phyloP scores from a whole-genome alignment of 2,113 vertebrate species.

The Bungarus multicinctus region DNA sequence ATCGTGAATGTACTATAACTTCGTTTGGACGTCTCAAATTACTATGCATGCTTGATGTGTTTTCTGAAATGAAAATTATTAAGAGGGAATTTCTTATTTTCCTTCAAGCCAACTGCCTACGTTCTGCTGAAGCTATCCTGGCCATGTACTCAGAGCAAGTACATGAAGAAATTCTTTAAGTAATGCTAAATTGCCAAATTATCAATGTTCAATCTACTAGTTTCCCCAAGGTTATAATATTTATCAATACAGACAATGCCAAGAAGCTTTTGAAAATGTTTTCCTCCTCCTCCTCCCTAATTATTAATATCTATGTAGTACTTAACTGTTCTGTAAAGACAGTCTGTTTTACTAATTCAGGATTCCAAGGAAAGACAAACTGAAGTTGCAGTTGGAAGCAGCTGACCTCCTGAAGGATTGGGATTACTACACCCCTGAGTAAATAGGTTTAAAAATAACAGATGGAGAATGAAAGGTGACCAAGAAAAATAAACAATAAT shows the following conservation, averaged over 20 bases:
- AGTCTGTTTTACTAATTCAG: not conserved
- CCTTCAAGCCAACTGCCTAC: not conserved
- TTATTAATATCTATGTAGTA: not conserved
- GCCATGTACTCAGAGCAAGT: not conserved
- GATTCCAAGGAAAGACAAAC: not conserved
- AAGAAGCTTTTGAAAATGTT: not conserved
- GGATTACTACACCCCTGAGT: not conserved
- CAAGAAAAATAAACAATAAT: not conserved
- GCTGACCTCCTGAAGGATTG: not conserved
- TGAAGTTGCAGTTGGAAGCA: not conserved
- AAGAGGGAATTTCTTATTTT: not conserved
- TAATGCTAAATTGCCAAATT: not conserved
- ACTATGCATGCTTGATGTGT: not conserved
- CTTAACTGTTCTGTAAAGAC: not conserved
- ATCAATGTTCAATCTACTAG: not conserved
- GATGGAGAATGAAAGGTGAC: not conserved
- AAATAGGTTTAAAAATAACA: not conserved
- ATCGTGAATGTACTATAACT: not conserved
- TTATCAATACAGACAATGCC: not conserved
- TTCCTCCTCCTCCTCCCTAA: not conserved
- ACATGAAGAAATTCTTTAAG: not conserved
- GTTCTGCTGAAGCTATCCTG: not conserved
- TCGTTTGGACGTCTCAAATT: accelerated
- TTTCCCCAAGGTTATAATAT: not conserved
- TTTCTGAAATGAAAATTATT: constrained; percentile 22